Base-by-base conservation (phyloP, 2,797 vertebrate genomes). In the Chloroceryle amazona region DNA sequence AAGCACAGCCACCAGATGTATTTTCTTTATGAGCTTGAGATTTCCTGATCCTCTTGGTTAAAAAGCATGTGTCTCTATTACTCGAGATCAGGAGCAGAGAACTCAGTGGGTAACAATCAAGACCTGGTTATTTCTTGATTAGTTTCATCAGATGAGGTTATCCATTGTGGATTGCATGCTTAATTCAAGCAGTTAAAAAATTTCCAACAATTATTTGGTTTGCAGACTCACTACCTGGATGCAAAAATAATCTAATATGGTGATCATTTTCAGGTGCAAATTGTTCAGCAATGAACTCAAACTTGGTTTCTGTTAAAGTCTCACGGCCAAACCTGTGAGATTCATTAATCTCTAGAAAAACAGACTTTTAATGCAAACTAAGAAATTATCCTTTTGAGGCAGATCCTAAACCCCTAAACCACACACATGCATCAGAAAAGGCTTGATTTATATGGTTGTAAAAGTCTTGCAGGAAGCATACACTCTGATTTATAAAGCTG, bases 31-130 rank as follows among this genome's bases (percentile, higher is more conserved):
- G 71, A 90, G 91, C 82, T 75, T 52, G 0, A 2, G 58, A 60
- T 95, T 94, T 90, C 85, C 84, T 89, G 74, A 91, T 49, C 26
- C 44, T 87, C 86, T 37, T 47, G 14, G 42, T 84, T 94, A 31
- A 89, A 86, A 93, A 84, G 31, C 41, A 10, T 19, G 16, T 33
- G 25, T 82, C 42, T 83, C 46, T 39, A 11, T 58, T 26, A 72
- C 76, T 79, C 0, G 0, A 86, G 55, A 90, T 78, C n/a, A n/a
- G 66, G 14, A 91, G 51, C 21, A 51, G 52, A 0, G 4, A 82
- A 71, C 85, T 33, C 63, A 46, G 67, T 1, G 2, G 23, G 41
- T 47, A 70, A 66, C 1, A 0, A 65, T 19, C 44, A n/a, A 67
- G 19, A n/a, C 3, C 0, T 10, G 76, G 71, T 10, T 89, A 76